Conservation (phyloP, 2,797 vertebrate genomes). For the Eremophila alpestris region DNA sequence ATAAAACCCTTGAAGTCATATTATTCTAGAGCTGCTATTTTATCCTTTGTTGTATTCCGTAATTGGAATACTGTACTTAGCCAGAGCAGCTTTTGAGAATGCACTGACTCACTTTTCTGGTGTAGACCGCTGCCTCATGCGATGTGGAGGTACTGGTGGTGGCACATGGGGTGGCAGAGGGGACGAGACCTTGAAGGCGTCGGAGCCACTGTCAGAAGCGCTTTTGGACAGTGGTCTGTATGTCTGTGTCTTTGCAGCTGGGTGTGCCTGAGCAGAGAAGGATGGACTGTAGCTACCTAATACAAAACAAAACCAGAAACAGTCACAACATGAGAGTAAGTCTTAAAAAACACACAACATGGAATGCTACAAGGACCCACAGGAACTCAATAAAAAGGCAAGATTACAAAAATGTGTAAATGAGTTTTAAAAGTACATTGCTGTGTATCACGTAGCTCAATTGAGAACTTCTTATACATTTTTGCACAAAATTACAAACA, state of each 20-base stretch:
- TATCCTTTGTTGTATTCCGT: not conserved
- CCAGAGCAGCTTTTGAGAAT: not conserved
- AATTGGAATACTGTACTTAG: not conserved
- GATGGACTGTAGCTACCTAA: slow-evolving; percentile 84
- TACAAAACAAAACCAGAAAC: slow-evolving; percentile 19
- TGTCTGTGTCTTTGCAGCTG: slow-evolving; percentile 91
- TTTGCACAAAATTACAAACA: not conserved
- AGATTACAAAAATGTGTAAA: not conserved
- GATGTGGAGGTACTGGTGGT: slow-evolving; percentile 78
- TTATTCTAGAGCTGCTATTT: not conserved
- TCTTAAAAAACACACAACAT: not conserved
- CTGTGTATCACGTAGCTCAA: not conserved
- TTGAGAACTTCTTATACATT: not conserved
- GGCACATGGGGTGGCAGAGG: slow-evolving; percentile 84
- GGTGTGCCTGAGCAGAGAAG: slow-evolving; percentile 86
- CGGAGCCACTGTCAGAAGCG: slow-evolving; percentile 82
- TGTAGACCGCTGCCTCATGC: slow-evolving; percentile 84
- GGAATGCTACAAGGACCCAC: not conserved
- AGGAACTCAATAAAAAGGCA: not conserved
- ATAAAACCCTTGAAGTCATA: not conserved
- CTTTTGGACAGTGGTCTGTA: slow-evolving; percentile 94
- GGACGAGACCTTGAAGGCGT: slow-evolving; percentile 79
- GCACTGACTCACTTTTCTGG: slow-evolving; percentile 84
- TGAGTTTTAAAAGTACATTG: not conserved
- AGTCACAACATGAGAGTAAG: not conserved